A percentile compares a stretch with the other conserved stretches of the same genome.
phyloP scores from a whole-genome alignment of 2,888 invertebrate genomes.

The Ochlodes sylvanus region DNA sequence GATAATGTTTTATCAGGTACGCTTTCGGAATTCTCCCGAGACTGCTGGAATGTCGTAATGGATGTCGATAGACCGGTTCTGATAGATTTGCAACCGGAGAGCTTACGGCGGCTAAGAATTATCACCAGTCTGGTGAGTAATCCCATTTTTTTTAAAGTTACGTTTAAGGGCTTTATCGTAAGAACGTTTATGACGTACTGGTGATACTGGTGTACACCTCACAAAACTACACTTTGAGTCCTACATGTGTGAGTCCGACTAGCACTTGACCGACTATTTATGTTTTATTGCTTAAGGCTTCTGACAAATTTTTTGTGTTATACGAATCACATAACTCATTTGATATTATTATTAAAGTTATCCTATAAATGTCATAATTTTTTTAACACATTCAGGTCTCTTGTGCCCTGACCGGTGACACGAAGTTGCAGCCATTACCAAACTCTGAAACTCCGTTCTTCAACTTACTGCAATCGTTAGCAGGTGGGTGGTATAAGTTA shows the following conservation, averaged over 20 bases:
- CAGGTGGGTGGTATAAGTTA: slow-evolving; percentile 32
- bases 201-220: too few relatives aligned
- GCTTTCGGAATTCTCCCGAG: background rate
- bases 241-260: too few relatives aligned
- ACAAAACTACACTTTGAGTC: too few relatives aligned
- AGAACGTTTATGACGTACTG: too few relatives aligned
- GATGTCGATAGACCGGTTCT: slow-evolving; percentile 69
- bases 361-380: background rate
- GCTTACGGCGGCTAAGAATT: slow-evolving; percentile 53
- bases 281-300: too few relatives aligned
- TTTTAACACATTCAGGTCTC: background rate
- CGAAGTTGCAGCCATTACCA: background rate
- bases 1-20: background rate
- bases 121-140: slow-evolving; percentile 53
- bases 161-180: too few relatives aligned
- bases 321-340: too few relatives aligned
- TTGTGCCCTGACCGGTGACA: background rate
- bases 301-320: too few relatives aligned
- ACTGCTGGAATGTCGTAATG: slow-evolving; percentile 53
- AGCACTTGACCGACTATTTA: too few relatives aligned
- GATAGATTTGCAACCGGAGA: slow-evolving; percentile 59
- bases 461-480: slow-evolving; percentile 45
- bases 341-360: too few relatives aligned
- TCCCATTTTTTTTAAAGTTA: too few relatives aligned
- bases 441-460: background rate